Conservation (phyloP, 2,113 vertebrate species). For the Eleginops maclovinus region DNA sequence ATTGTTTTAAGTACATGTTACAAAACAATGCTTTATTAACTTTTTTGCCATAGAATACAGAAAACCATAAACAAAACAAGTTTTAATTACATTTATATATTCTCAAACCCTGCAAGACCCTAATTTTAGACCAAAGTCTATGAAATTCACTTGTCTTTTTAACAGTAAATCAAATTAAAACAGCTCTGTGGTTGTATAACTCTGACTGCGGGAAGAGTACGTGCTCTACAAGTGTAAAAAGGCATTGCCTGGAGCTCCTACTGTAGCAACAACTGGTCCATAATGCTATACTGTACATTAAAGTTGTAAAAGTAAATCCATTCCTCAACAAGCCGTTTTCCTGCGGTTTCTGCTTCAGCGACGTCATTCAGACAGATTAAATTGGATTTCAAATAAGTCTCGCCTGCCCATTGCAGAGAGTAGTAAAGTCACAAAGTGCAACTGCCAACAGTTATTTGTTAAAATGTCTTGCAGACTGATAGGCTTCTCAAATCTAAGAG, state of each 20-base stretch:
- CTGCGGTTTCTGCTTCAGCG: not conserved
- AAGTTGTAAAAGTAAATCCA: conserved; percentile 25
- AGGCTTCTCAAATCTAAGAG: not conserved
- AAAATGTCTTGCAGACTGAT: not conserved
- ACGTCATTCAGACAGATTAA: conserved; percentile 11
- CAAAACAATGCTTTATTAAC: not conserved
- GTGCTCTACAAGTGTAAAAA: conserved; percentile 15
- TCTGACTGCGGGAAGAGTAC: not conserved
- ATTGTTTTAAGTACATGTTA: not conserved
- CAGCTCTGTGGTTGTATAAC: not conserved
- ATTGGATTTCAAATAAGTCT: conserved; percentile 30
- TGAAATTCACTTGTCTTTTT: not conserved
- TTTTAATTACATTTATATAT: too few relatives aligned
- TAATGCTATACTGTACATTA: conserved; percentile 6
- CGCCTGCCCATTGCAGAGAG: conserved; percentile 2
- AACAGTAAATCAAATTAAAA: conserved; percentile 15
- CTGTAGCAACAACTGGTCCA: not conserved
- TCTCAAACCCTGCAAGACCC: not conserved
- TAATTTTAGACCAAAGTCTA: not conserved
- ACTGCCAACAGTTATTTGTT: conserved; percentile 12
- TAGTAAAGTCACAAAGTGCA: not conserved
- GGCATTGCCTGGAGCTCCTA: not conserved
- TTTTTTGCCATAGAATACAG: not conserved
- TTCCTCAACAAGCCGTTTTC: conserved; percentile 22
- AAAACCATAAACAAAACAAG: not conserved